Evolutionary conservation across 2,888 invertebrate genomes (phyloP).

Genomic region (Nipponacmea schrenckii): DNA sequence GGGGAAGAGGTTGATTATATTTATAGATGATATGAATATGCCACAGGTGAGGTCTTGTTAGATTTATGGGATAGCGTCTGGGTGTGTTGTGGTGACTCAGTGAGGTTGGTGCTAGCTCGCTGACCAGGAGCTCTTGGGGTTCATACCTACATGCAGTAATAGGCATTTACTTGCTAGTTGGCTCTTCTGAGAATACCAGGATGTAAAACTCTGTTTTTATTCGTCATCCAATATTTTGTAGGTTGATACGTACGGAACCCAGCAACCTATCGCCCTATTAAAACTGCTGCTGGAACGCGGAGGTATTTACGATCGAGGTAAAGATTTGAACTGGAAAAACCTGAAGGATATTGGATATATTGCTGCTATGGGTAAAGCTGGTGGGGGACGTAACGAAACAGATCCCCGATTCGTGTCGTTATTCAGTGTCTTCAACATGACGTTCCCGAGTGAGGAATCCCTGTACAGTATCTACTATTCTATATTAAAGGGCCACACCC

Average conservation of each 20-base stretch:
- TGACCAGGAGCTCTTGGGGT: background rate
- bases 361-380: constrained; percentile 74
- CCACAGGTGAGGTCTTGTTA: constrained; percentile 75
- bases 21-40: constrained; percentile 96
- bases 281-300: constrained; percentile 88
- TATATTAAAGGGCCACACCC: constrained; percentile 82
- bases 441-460: constrained; percentile 83
- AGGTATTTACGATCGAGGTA: constrained; percentile 89
- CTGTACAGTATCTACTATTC: constrained; percentile 84
- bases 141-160: no score
- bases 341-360: constrained; percentile 80
- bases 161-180: no score
- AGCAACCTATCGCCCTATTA: constrained; percentile 91
- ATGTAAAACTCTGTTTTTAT: background rate
- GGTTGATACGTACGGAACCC: constrained; percentile 86
- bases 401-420: constrained; percentile 91
- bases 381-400: constrained; percentile 89
- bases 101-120: background rate
- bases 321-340: constrained; percentile 89
- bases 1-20: constrained; percentile 88
- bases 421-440: constrained; percentile 88
- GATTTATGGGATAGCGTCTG: no score
- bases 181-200: background rate
- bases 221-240: constrained; percentile 34
- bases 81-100: background rate